Evolutionary conservation across 2,113 vertebrate genomes (phyloP).

Genomic region (Dolichotis patagonum): DNA sequence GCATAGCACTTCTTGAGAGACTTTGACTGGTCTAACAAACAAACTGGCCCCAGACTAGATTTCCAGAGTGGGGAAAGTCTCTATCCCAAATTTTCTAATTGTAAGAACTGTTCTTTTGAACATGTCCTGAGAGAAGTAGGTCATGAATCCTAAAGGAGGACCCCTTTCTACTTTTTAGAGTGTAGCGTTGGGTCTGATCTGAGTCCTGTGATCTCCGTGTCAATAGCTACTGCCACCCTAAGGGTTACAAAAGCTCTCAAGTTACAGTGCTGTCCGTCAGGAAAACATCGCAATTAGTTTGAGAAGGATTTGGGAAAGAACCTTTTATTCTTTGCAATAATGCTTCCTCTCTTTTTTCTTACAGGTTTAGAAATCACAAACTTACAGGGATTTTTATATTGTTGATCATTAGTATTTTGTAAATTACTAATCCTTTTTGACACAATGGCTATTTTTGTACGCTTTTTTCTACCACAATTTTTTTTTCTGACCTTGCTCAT

Average conservation of each 20-base stretch:
- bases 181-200: neutral
- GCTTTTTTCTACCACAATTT: neutral
- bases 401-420: neutral
- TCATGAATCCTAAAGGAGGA: conserved; percentile 27
- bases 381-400: conserved; percentile 12
- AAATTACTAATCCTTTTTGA: conserved; percentile 20
- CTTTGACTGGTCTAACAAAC: conserved; percentile 72
- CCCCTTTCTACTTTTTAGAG: conserved; percentile 39
- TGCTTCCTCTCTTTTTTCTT: neutral
- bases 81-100: conserved; percentile 64
- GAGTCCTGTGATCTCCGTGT: neutral
- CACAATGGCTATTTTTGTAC: neutral
- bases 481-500: neutral
- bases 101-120: conserved; percentile 12
- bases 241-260: conserved; percentile 33
- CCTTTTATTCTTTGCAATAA: conserved; percentile 17
- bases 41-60: conserved; percentile 54
- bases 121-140: conserved; percentile 47
- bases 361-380: conserved; percentile 18
- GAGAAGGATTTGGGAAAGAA: neutral
- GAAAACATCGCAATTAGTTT: conserved; percentile 6
- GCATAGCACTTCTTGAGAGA: conserved; percentile 61
- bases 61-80: neutral
- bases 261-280: neutral
- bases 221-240: neutral